Base-by-base conservation (phyloP, 1,140 invertebrate species). In the Leptopilina clavipes region DNA sequence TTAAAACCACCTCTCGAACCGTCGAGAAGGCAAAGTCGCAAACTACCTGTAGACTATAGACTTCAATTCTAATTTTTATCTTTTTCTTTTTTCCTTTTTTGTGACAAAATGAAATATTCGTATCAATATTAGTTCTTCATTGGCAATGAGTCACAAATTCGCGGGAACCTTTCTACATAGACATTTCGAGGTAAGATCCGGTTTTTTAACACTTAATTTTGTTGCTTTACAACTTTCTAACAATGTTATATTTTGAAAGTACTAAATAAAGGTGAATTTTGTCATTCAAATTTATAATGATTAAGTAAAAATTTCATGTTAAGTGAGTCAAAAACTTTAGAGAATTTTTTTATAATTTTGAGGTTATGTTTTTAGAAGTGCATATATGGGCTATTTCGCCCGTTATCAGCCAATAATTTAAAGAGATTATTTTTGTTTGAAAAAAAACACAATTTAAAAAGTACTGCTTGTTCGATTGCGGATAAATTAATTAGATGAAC, bases 41-140 rank as follows among this genome's bases (percentile, higher is more conserved):
- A 25, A 22, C 87, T 89, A 89, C 87, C 86, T 86, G 86, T 84
- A 86, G 81, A 80, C 76, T 78, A 70, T 73, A 40, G 56, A 73
- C 81, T 79, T 81, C 82, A 81, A 78, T 76, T 77, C 71, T 59
- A 76, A 43, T 72, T 45, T 31, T 17, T 70, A 22, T 40, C 8
- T 19, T 71, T 25, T 80, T 56, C 73, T 22, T 40, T 6, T 40
- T 76, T 74, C 59, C 17, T 48, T 45, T 52, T 48, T 37, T 6
- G 22, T 22, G 25, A 31, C 11, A 31, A 65, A 31, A 65, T 31
- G 3, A 14, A 52, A 52, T 5, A 31, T 40, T 31, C 25, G 37
- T 40, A 48, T 19, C 3, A 5, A 54, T 19, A 17, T 19, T 7
- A 18, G 19, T 54, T 40, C 37, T 9, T 8, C 3, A 40, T 40